phyloP scores from a whole-genome alignment of 2,888 invertebrate species.

The Pterostichus madidus region DNA sequence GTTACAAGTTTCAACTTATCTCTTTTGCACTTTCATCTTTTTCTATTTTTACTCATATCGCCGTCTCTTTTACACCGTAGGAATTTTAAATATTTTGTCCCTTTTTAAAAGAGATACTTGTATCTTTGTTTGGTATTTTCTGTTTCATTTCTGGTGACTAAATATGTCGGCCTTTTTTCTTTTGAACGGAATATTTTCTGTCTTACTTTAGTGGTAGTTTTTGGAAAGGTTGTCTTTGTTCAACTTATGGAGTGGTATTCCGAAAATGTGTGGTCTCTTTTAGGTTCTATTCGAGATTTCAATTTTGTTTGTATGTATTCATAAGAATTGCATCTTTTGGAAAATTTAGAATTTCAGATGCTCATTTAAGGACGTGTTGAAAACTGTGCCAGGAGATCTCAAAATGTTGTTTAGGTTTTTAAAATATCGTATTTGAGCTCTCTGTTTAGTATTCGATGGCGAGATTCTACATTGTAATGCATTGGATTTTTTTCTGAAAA shows the following conservation, averaged over 20 bases:
- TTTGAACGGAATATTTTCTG: neutral
- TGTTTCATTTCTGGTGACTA: neutral
- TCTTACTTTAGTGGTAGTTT: neutral
- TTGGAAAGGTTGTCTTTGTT: neutral
- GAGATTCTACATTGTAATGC: no score
- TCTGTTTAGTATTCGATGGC: no score
- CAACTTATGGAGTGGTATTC: neutral
- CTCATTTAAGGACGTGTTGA: no score
- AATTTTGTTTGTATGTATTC: neutral
- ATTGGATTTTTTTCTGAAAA: no score
- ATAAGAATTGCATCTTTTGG: no score
- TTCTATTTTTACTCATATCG: neutral
- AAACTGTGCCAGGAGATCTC: no score
- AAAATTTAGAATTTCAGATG: no score
- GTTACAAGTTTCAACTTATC: neutral
- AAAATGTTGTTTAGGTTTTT: no score
- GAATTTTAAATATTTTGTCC: constrained; percentile 1
- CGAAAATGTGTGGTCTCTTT: constrained; percentile 27
- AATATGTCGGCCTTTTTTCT: neutral
- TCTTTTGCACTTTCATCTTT: constrained; percentile 9
- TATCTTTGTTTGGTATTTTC: neutral
- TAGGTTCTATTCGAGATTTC: neutral
- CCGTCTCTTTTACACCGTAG: neutral
- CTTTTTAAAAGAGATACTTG: neutral
- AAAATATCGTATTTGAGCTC: no score